Evolutionary conservation across 2,113 vertebrate species (phyloP), one percentile per base, ranked within the genome.

Genomic region (Atlantisia rogersi): DNA sequence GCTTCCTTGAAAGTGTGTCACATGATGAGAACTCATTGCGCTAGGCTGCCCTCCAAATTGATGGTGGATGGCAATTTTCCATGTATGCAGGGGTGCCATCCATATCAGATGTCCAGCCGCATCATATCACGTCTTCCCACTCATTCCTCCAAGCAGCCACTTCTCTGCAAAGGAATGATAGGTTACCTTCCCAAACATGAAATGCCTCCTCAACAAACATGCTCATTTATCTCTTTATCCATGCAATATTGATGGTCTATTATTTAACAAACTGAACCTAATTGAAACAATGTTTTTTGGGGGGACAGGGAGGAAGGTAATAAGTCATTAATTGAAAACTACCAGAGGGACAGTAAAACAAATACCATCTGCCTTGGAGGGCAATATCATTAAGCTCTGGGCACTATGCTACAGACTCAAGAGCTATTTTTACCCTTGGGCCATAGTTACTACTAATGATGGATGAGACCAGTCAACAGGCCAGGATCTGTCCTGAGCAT

Each of bases 281-380:
- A 91, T 15, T 65, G 42, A 94, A 93, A 65, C 1, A 76, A 73
- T 37, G 5, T 56, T 69, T 76, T 76, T 74, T 10, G 6, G 15
- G 24, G 10, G 2, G 2, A 2, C 17, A 48, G 1, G 12, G n/a
- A 32, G 3, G 18, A 56, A 78, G 15, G 10, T 19, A 71, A 39
- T 52, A 92, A 86, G 17, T 52, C 44, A 65, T 85, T 91, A 91
- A 85, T 15, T 91, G 58, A 87, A 92, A 87, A 64, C 26, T 84
- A 85, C 70, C 44, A 82, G 73, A 93, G 65, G 31, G 50, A 91
- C 14, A 68, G n/a, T 29, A 94, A 93, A 93, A 65, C 69, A 92
- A 96, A 96, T 79, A 63, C 62, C 77, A 76, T 86, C 77, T 92
- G 91, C 81, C 94, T 94, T 82, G 88, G 58, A 96, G 95, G 95